A percentile compares a stretch with the other conserved stretches of the same genome.
Conservation (phyloP, 2,113 vertebrate species). For the human region GRCh38 chr4:28882001-28882500, state of each 20-base stretch:
- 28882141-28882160: not conserved
- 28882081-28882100: not conserved
- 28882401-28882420: not conserved
- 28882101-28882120: too few species aligned
- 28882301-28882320: not conserved
- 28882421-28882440: not conserved
- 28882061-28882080: not conserved
- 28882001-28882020: not conserved
- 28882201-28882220: not conserved
- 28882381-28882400: not conserved
- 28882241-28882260: not conserved
- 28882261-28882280: not conserved
- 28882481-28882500: not conserved
- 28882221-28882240: not conserved
- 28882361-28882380: not conserved
- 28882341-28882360: too few species aligned
- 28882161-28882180: not conserved
- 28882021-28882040: not conserved
- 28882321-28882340: accelerated
- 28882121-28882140: not conserved
- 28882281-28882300: not conserved
- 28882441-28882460: not conserved
- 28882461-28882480: not conserved
- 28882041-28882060: not conserved
- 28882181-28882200: not conserved